Conservation (phyloP, 2,888 invertebrate species). For the Xanthia togata region DNA sequence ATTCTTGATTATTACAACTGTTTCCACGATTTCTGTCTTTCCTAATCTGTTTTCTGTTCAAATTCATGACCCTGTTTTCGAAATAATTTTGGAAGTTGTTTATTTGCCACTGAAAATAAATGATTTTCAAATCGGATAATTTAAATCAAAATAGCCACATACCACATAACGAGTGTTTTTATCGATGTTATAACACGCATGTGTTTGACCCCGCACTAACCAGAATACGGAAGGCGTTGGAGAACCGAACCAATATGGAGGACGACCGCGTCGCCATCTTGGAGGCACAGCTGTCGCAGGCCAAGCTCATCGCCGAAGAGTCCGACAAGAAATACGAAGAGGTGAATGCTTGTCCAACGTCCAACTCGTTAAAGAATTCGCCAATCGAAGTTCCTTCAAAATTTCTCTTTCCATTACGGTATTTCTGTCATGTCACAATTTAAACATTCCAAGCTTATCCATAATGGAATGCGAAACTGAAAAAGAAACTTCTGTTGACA, state of each 20-base stretch:
- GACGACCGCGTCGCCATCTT: slow-evolving; percentile 99
- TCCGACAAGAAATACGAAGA: slow-evolving; percentile 99
- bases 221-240: slow-evolving; percentile 99
- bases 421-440: slow-evolving; percentile 35
- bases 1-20: slow-evolving; percentile 75
- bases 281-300: slow-evolving; percentile 99
- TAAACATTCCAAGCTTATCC: slow-evolving; percentile 8
- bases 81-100: slow-evolving; percentile 50
- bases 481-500: slow-evolving; percentile 57
- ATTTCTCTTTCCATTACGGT: slow-evolving; percentile 48
- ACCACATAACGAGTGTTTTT: slow-evolving; percentile 69
- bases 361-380: slow-evolving; percentile 47
- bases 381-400: slow-evolving; percentile 52
- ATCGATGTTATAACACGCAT: slow-evolving; percentile 89
- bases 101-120: slow-evolving; percentile 60
- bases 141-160: slow-evolving; percentile 64
- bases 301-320: slow-evolving; percentile 99
- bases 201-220: slow-evolving; percentile 90
- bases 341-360: slow-evolving; percentile 92
- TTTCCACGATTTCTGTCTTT: slow-evolving; percentile 61
- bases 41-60: slow-evolving; percentile 59
- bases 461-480: slow-evolving; percentile 58
- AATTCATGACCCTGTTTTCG: slow-evolving; percentile 46
- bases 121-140: slow-evolving; percentile 53
- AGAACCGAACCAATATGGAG: slow-evolving; percentile 99